Base-by-base conservation (phyloP, 2,113 vertebrate species). In the Ariopsis seemanni region DNA sequence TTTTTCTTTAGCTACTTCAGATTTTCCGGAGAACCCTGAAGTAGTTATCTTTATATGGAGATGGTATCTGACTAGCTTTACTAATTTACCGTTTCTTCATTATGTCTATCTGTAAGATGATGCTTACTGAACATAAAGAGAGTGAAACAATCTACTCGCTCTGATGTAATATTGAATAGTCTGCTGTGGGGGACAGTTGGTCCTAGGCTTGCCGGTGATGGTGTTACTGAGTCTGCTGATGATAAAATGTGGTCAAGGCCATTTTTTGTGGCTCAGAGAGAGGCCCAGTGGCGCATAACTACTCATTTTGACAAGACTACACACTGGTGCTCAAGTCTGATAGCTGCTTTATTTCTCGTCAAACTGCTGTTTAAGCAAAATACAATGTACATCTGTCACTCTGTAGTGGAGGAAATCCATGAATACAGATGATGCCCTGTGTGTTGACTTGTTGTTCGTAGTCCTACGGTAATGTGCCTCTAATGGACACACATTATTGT, bases 211-310 rank as follows among this genome's bases (percentile, higher is more conserved):
- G 15, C 58, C 27, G 6, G 34, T 48, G 55, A 27, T 14, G 62
- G 34, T 9, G 10, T 65, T 55, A 86, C 57, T 65, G 20, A 52
- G 48, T 22, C 9, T 57, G 52, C 30, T 81, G 20, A 57, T 81
- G 20, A 57, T 81, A 57, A 69, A 71, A n/a, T 86, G 77, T 71
- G 30, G 58, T 81, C 58, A 71, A 79, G 15, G 22, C 25, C 6
- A 17, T 63, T 86, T 86, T 17, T 52, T 81, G 20, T 15, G 62
- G 12, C 77, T 69, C 50, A 80, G 50, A 78, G 58, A 50, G 14
- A 65, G 15, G 42, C 17, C 20, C 14, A 42, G 10, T 52, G 48
- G 15, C 79, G 9, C 58, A 27, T 79, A 86, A 57, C 62, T 67
- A 22, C 58, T 69, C 20, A 48, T 48, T 81, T 8, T 80, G 8